These are phyloP conservation scores for Apocrypta bakeri DNA, from an alignment of 1,140 invertebrate species.

Conservation along the genomic window DNA sequence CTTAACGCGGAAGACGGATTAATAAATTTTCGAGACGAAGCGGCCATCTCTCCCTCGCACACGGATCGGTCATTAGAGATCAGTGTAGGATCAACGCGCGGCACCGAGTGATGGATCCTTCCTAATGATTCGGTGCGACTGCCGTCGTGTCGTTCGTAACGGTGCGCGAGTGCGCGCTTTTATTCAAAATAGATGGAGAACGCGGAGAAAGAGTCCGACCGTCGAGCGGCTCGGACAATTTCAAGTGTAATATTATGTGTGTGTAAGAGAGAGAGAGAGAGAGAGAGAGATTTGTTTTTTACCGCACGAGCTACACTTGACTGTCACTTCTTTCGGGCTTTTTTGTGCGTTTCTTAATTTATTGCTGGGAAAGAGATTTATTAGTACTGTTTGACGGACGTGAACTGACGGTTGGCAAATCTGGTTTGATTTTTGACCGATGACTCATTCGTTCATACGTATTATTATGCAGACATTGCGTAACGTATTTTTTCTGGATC, in stretches of 20 bases:
- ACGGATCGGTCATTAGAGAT: conserved; percentile 47
- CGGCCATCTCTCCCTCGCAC: background rate
- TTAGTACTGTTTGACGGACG: background rate
- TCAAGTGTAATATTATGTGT: background rate
- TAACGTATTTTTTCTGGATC: background rate
- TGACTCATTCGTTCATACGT: background rate
- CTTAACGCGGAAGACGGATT: conserved; percentile 34
- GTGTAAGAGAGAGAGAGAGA: background rate
- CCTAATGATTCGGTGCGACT: conserved; percentile 40
- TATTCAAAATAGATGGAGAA: background rate
- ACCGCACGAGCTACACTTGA: background rate
- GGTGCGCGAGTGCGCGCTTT: conserved; percentile 9
- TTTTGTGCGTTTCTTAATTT: conserved; percentile 18
- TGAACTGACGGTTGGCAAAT: background rate
- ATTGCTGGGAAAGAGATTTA: conserved; percentile 17
- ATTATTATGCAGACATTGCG: background rate
- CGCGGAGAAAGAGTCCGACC: conserved; percentile 1
- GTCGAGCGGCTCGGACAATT: background rate
- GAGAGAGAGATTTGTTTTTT: background rate
- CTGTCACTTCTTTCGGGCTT: background rate
- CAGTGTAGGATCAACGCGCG: background rate
- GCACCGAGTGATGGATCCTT: conserved; percentile 39
- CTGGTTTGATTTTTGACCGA: background rate
- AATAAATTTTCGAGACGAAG: conserved; percentile 41
- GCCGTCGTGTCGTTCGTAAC: conserved; percentile 1